phyloP scores from a whole-genome alignment of 1,140 invertebrate genomes.

The Diachasmimorpha longicaudata region DNA sequence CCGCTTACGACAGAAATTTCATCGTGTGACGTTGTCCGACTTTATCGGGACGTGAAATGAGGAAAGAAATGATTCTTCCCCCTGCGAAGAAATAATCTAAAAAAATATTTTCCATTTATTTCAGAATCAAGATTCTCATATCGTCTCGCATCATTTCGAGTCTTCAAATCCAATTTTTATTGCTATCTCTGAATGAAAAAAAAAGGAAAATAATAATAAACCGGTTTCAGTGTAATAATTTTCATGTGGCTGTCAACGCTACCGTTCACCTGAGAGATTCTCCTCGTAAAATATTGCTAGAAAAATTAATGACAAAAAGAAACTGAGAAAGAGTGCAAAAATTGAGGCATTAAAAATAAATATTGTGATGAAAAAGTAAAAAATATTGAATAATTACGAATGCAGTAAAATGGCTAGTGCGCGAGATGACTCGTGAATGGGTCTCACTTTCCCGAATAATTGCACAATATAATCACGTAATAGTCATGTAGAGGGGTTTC shows the following conservation, averaged over 20 bases:
- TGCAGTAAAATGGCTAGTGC: background rate
- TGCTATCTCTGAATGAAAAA: background rate
- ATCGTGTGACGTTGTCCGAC: background rate
- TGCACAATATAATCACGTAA: constrained; percentile 27
- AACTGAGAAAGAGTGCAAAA: background rate
- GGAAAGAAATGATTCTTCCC: background rate
- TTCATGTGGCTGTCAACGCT: constrained; percentile 24
- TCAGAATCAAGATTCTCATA: constrained; percentile 6
- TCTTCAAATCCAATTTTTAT: constrained; percentile 26
- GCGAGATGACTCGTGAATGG: constrained; percentile 24
- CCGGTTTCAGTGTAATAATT: constrained; percentile 23
- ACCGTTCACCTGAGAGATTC: constrained; percentile 19
- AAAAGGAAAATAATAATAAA: constrained; percentile 12
- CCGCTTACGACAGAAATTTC: constrained; percentile 2
- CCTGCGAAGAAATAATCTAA: background rate
- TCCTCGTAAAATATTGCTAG: background rate
- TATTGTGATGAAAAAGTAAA: background rate
- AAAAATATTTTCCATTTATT: background rate
- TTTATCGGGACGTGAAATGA: background rate
- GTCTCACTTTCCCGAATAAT: constrained; percentile 28
- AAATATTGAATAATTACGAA: constrained; percentile 15
- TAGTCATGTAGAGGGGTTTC: constrained; percentile 6
- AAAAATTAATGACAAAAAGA: background rate
- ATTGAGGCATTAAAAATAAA: background rate
- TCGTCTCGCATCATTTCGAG: background rate